Evolutionary conservation across 2,113 vertebrate species (phyloP).

Genomic region (Caracal caracal): DNA sequence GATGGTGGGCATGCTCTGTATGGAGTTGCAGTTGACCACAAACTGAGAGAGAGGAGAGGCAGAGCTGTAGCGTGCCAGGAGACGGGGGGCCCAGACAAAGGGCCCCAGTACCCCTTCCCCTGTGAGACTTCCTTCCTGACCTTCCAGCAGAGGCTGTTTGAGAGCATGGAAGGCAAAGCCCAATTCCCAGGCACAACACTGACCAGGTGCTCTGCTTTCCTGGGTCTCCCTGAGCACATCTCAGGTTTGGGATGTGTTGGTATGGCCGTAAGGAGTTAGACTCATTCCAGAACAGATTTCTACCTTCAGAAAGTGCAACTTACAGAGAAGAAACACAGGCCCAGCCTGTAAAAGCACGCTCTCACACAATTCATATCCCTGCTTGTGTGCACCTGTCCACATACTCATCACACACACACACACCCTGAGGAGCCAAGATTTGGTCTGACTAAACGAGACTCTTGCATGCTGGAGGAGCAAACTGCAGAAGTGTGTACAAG

Average conservation of each 20-base stretch:
- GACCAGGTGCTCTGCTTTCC: neutral
- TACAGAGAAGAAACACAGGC: neutral
- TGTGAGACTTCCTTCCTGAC: neutral
- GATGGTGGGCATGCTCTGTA: conserved; percentile 76
- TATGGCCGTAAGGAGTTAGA: neutral
- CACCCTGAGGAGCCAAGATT: neutral
- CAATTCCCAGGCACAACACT: neutral
- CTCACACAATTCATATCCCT: neutral
- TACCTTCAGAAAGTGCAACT: neutral
- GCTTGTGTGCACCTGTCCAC: neutral
- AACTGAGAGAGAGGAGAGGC: conserved; percentile 66
- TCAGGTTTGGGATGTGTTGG: neutral
- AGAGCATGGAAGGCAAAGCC: neutral
- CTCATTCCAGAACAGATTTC: neutral
- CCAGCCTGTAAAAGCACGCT: neutral
- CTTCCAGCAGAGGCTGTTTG: rapidly evolving
- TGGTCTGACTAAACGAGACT: neutral
- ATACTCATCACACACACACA: neutral
- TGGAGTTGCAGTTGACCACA: conserved; percentile 60
- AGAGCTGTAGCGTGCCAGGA: neutral
- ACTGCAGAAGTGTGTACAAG: neutral
- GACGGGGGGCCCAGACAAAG: neutral
- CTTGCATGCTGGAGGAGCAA: neutral
- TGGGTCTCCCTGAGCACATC: neutral
- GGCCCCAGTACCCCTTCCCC: neutral